Conservation (phyloP, 1,140 invertebrate species). For the Ceratina calcarata region DNA sequence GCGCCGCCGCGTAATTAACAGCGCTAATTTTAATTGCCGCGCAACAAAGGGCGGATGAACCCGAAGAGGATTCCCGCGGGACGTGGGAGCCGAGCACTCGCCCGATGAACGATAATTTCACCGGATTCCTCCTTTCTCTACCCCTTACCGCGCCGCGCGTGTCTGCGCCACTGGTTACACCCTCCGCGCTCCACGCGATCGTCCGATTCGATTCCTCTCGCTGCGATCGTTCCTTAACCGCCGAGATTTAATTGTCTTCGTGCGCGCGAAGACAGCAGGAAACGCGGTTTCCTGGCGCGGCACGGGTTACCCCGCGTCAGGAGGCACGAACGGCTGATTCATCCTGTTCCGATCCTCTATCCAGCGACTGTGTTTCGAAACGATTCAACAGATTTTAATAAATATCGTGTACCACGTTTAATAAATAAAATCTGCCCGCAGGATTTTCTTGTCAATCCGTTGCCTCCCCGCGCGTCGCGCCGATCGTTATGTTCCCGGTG, state of each 20-base stretch:
- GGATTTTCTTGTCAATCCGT: no score
- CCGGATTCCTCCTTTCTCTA: slow-evolving; percentile 63
- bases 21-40: slow-evolving; percentile 77
- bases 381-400: no score
- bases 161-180: not conserved
- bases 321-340: slow-evolving; percentile 22
- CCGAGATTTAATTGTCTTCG: slow-evolving; percentile 48
- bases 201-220: slow-evolving; percentile 51
- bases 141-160: slow-evolving; percentile 23
- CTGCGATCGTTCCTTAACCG: slow-evolving; percentile 12
- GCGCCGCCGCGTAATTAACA: slow-evolving; percentile 73
- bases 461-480: no score
- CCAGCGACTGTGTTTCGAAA: not conserved
- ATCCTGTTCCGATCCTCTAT: not conserved
- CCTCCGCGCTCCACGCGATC: slow-evolving; percentile 33
- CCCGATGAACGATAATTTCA: slow-evolving; percentile 76
- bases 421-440: no score
- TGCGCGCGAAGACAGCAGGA: slow-evolving; percentile 21
- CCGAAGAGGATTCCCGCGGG: slow-evolving; percentile 65
- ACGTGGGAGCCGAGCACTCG: slow-evolving; percentile 51
- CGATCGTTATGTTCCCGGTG: slow-evolving; percentile 5
- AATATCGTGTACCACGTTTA: no score
- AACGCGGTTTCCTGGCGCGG: slow-evolving; percentile 33
- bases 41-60: slow-evolving; percentile 73
- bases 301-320: not conserved